These are phyloP conservation scores for Tipula lateralis DNA, from an alignment of 2,888 invertebrate genomes.

Conservation along the genomic window DNA sequence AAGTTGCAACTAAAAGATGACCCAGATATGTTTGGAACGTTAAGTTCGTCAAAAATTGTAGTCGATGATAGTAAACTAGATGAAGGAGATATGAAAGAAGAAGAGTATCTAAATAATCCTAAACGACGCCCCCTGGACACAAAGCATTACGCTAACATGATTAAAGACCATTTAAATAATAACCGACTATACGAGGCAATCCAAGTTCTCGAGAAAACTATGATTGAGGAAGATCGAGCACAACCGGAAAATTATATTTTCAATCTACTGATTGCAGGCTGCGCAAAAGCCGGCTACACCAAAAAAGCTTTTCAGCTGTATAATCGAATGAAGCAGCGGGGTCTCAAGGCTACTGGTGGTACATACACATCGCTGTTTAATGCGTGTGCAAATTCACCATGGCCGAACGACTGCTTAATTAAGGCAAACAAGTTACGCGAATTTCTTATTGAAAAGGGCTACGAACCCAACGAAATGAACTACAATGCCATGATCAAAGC, in stretches of 20 bases:
- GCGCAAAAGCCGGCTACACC: constrained; percentile 77
- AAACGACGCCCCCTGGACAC: constrained; percentile 52
- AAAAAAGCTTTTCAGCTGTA: constrained; percentile 80
- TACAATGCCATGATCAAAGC: constrained; percentile 90
- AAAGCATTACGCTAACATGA: constrained; percentile 65
- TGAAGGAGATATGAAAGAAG: constrained; percentile 58
- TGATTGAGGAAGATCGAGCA: constrained; percentile 71
- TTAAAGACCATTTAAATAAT: constrained; percentile 60
- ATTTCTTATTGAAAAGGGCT: constrained; percentile 63
- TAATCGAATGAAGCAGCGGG: constrained; percentile 74
- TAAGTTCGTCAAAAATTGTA: neutral
- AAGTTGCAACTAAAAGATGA: constrained; percentile 31
- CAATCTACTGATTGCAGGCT: constrained; percentile 75
- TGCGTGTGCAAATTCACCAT: constrained; percentile 78
- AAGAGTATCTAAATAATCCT: constrained; percentile 53
- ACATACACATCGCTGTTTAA: constrained; percentile 84
- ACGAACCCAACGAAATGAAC: constrained; percentile 67
- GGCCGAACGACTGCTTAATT: constrained; percentile 61
- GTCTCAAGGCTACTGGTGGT: constrained; percentile 61
- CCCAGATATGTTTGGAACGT: constrained; percentile 35
- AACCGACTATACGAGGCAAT: constrained; percentile 72
- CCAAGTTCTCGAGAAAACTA: constrained; percentile 68
- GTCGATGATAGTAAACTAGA: constrained; percentile 46
- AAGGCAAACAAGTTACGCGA: constrained; percentile 62
- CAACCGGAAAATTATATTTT: constrained; percentile 76